phyloP scores from a whole-genome alignment of 2,888 invertebrate genomes.

The Orthosia gothica region DNA sequence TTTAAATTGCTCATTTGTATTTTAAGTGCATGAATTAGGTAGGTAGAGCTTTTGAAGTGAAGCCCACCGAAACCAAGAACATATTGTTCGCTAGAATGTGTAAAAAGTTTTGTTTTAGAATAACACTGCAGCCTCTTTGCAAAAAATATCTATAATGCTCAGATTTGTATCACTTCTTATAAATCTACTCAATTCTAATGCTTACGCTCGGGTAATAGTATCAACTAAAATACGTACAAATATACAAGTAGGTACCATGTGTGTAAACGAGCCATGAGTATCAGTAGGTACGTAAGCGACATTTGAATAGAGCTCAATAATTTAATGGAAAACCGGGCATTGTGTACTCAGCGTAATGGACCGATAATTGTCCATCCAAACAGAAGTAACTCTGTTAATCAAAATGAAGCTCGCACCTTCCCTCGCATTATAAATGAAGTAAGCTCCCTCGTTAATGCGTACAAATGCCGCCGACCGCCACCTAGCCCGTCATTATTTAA shows the following conservation, averaged over 20 bases:
- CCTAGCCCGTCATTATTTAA: slow-evolving; percentile 87
- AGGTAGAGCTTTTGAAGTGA: slow-evolving; percentile 6
- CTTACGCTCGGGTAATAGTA: slow-evolving; percentile 9
- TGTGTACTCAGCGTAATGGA: slow-evolving; percentile 89
- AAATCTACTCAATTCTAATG: slow-evolving; percentile 2
- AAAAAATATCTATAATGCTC: neutral
- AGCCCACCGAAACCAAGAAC: neutral
- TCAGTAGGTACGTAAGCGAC: slow-evolving; percentile 73
- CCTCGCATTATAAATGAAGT: slow-evolving; percentile 74
- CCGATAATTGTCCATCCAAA: slow-evolving; percentile 90
- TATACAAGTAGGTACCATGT: slow-evolving; percentile 17
- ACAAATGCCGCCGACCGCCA: slow-evolving; percentile 79
- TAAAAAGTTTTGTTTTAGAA: neutral
- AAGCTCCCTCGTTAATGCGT: slow-evolving; percentile 76
- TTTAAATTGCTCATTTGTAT: slow-evolving; percentile 42
- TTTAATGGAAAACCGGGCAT: slow-evolving; percentile 84
- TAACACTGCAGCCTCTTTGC: neutral
- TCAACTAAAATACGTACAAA: slow-evolving; percentile 33
- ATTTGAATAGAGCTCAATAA: slow-evolving; percentile 84
- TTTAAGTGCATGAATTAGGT: slow-evolving; percentile 34
- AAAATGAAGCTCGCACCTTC: slow-evolving; percentile 88
- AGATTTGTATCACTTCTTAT: neutral
- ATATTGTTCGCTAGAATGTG: neutral
- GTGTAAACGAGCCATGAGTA: slow-evolving; percentile 67
- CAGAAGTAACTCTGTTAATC: slow-evolving; percentile 90